Conservation (phyloP, 2,888 invertebrate genomes). For the Boloria selene region DNA sequence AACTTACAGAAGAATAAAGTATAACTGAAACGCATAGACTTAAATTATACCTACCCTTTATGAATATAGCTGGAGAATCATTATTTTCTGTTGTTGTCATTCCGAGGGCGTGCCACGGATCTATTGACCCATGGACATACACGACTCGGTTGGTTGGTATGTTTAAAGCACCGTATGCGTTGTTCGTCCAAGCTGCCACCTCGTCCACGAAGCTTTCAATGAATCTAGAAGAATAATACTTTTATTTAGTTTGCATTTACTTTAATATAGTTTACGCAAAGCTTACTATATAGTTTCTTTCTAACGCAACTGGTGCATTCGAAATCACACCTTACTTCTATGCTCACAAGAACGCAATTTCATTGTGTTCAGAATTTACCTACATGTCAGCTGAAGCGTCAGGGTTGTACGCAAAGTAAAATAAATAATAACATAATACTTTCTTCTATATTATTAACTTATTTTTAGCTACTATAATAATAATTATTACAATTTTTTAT, state of each 20-base stretch:
- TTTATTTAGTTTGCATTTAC: background rate
- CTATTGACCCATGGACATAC: conserved; percentile 93
- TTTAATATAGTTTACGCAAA: background rate
- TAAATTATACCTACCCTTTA: conserved; percentile 81
- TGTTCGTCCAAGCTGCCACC: conserved; percentile 88
- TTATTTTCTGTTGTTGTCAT: conserved; percentile 82
- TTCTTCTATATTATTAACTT: no score
- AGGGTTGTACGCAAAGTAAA: no score
- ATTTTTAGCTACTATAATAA: no score
- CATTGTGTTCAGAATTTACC: no score
- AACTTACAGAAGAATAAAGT: background rate
- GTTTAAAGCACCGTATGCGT: conserved; percentile 88
- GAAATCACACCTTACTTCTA: no score
- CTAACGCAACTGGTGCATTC: no score
- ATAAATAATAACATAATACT: no score
- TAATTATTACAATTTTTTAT: no score
- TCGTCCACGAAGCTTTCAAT: conserved; percentile 82
- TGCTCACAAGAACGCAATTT: no score
- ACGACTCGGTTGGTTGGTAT: conserved; percentile 88
- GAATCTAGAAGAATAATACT: conserved; percentile 71
- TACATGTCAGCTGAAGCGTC: no score
- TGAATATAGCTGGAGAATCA: conserved; percentile 86
- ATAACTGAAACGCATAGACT: no score
- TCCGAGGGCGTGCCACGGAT: conserved; percentile 94
- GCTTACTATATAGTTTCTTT: no score